These are phyloP conservation scores for Oophaga sylvatica DNA, from an alignment of 2,797 vertebrate genomes.

Conservation along the genomic window DNA sequence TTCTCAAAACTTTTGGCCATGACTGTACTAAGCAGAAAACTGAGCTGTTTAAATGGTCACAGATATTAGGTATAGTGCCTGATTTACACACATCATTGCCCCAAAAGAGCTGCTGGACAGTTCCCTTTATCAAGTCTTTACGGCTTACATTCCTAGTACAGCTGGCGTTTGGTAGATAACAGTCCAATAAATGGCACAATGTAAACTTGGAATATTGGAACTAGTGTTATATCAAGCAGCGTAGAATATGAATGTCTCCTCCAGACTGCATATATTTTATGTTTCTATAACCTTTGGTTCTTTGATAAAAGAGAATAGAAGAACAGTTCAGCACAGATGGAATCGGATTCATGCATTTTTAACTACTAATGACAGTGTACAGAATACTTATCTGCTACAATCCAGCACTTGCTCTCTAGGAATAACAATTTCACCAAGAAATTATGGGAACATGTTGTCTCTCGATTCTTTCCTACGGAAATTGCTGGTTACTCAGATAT, in stretches of 20 bases:
- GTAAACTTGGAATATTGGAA: background rate
- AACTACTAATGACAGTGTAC: background rate
- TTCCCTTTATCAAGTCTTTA: background rate
- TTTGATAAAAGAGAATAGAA: background rate
- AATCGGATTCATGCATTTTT: conserved; percentile 14
- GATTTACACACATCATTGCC: background rate
- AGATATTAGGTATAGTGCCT: background rate
- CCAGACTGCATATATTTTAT: background rate
- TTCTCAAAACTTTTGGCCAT: too few species aligned
- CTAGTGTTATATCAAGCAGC: background rate
- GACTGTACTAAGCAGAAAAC: background rate
- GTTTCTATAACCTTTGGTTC: background rate
- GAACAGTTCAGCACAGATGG: background rate
- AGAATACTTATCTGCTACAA: background rate
- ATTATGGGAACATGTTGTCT: background rate
- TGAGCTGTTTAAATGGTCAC: background rate
- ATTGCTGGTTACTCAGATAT: too few species aligned
- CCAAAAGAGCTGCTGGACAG: background rate
- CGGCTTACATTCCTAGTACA: background rate
- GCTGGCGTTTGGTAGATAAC: conserved; percentile 38
- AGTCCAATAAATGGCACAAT: conserved; percentile 33
- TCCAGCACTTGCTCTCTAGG: background rate
- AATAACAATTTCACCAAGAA: background rate
- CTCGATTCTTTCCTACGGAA: background rate
- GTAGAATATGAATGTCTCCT: background rate